phyloP scores from a whole-genome alignment of 1,140 invertebrate genomes.

The Hetaerina americana region DNA sequence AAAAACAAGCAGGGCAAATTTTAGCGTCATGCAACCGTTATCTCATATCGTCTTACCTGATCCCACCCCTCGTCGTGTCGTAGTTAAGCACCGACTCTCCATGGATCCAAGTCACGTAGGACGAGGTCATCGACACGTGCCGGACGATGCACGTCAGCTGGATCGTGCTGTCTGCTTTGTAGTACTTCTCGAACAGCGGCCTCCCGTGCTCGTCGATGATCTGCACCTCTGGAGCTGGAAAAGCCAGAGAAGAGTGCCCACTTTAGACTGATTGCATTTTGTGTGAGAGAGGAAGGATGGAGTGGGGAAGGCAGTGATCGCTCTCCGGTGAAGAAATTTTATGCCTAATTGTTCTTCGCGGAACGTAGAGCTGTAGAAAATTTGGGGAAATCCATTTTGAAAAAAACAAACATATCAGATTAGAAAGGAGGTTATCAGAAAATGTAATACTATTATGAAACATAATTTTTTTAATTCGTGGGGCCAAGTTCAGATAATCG shows the following conservation, averaged over 20 bases:
- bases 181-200: slow-evolving; percentile 54
- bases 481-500: too few species aligned
- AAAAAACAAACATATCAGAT: too few species aligned
- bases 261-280: too few species aligned
- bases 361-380: too few species aligned
- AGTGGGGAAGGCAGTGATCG: too few species aligned
- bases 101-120: slow-evolving; percentile 57
- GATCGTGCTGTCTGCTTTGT: slow-evolving; percentile 61
- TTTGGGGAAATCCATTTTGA: too few species aligned
- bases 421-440: too few species aligned
- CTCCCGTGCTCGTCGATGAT: slow-evolving; percentile 58
- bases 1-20: background rate
- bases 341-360: too few species aligned
- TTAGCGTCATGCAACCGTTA: background rate
- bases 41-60: slow-evolving; percentile 45
- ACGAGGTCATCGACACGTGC: slow-evolving; percentile 51
- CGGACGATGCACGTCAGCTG: slow-evolving; percentile 56
- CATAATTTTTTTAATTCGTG: too few species aligned
- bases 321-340: too few species aligned
- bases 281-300: too few species aligned
- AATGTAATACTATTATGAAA: too few species aligned
- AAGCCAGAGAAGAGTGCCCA: slow-evolving; percentile 16
- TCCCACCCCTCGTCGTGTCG: slow-evolving; percentile 56
- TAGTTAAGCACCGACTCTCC: slow-evolving; percentile 54
- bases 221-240: slow-evolving; percentile 54